Evolutionary conservation across 2,888 invertebrate species (phyloP).

Genomic region (Trissoscelio sp.): DNA sequence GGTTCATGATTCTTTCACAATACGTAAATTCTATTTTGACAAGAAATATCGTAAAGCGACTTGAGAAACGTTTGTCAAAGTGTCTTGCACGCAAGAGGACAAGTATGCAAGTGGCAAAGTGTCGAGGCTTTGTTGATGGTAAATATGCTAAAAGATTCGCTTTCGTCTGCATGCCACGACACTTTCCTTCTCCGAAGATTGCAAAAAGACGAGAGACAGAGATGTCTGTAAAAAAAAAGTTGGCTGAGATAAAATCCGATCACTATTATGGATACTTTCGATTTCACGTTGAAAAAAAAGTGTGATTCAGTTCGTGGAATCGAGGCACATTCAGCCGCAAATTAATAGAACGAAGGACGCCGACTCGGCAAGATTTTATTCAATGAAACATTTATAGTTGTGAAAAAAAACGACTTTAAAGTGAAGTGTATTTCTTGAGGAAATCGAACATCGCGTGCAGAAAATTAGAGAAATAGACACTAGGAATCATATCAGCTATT

Average conservation of each 20-base stretch:
- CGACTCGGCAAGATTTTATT: neutral
- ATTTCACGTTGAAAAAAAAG: slow-evolving; percentile 38
- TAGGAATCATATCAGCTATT: slow-evolving; percentile 6
- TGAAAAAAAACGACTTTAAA: neutral
- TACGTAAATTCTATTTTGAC: slow-evolving; percentile 43
- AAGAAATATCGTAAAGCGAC: slow-evolving; percentile 46
- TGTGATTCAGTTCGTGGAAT: slow-evolving; percentile 20
- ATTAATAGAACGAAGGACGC: slow-evolving; percentile 6
- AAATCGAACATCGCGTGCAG: slow-evolving; percentile 34
- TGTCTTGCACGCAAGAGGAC: slow-evolving; percentile 18
- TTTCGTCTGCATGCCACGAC: slow-evolving; percentile 51
- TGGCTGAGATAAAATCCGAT: slow-evolving; percentile 35
- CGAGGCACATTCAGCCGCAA: neutral
- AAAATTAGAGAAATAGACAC: slow-evolving; percentile 37
- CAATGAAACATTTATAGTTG: neutral
- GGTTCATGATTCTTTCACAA: slow-evolving; percentile 26
- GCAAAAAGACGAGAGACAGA: slow-evolving; percentile 25
- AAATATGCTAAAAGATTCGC: slow-evolving; percentile 63
- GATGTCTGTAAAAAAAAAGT: slow-evolving; percentile 20
- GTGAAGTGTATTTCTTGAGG: slow-evolving; percentile 1
- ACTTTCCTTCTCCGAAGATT: slow-evolving; percentile 40
- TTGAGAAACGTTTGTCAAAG: slow-evolving; percentile 41
- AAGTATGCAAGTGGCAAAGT: slow-evolving; percentile 45
- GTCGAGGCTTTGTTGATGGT: slow-evolving; percentile 51
- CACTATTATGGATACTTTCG: slow-evolving; percentile 43